Base-by-base conservation (phyloP, 1,140 invertebrate genomes). In the Polyergus mexicanus region DNA sequence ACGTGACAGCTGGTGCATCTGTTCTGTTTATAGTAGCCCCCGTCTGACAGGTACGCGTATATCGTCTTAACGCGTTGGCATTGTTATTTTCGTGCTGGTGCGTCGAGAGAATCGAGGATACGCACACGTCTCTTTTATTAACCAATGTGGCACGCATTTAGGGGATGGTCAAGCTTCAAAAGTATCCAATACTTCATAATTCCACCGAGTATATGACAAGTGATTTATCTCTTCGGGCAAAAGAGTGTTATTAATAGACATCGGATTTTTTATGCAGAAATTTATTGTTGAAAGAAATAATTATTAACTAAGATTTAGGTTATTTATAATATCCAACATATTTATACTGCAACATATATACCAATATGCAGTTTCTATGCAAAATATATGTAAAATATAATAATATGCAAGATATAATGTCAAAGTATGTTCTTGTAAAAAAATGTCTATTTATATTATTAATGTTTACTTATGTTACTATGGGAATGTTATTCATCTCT, bases 1-100 rank as follows among this genome's bases (percentile, higher is more conserved):
- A 84, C 58, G 72, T 84, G 81, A 84, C 81, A 84, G 81, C 58
- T 77, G 81, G 58, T 32, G 81, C 72, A 84, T 77, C 81, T 32
- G 81, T 84, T 83, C 68, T 28, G 68, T 83, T 84, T 84, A 84
- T 84, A 84, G 72, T 65, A 25, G 35, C 68, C 38, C 60, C n/a
- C 28, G 68, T n/a, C 38, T 83, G 78, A 83, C 78, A 83, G 78
- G 56, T 83, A 83, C 69, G 78, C 58, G 72, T 77, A 35, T 66
- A 56, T 65, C 72, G 81, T 65, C 81, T 84, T 77, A 77, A 77
- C 32, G 51, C 60, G 78, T 58, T 22, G 72, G 81, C 38, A 84
- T 77, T 84, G 72, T 84, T 84, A 84, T 84, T 84, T 77, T 84
- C 81, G 60, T 71, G 38, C 78, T 72, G 32, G 1, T 8, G 68